A percentile compares a stretch with the other conserved stretches of the same genome.
Conservation (phyloP, 2,113 vertebrate genomes). For the Triplophysa tibetana region DNA sequence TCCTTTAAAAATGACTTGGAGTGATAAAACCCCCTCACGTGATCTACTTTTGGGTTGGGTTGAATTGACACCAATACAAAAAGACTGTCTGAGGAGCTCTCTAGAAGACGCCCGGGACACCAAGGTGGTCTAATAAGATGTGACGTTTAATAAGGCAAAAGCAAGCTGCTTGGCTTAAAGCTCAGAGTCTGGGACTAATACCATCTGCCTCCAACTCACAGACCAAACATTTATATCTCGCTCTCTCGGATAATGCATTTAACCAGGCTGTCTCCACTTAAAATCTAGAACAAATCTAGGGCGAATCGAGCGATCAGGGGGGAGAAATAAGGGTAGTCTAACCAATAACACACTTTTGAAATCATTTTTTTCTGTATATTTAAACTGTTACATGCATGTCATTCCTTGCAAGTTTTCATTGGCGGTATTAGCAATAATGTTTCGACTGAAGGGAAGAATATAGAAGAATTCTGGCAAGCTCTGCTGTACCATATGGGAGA, state of each 20-base stretch:
- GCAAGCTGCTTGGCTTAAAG: constrained; percentile 56
- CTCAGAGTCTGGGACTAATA: constrained; percentile 47
- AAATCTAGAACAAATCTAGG: constrained; percentile 4
- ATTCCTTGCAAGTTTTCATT: constrained; percentile 26
- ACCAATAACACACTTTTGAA: neutral
- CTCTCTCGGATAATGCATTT: constrained; percentile 59
- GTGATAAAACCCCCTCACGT: constrained; percentile 43
- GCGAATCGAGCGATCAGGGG: neutral
- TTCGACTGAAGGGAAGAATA: constrained; percentile 32
- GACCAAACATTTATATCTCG: constrained; percentile 57
- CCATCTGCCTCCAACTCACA: constrained; percentile 72
- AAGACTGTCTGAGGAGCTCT: constrained; percentile 40
- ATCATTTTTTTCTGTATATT: too few relatives aligned
- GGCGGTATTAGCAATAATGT: neutral
- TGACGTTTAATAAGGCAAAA: constrained; percentile 54
- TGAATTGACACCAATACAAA: constrained; percentile 58
- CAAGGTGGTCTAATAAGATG: constrained; percentile 55
- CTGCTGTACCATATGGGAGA: constrained; percentile 67
- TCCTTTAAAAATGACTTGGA: constrained; percentile 49
- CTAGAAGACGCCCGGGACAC: constrained; percentile 36
- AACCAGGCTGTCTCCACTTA: neutral
- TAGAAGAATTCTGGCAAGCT: constrained; percentile 37
- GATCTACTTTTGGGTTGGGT: constrained; percentile 37
- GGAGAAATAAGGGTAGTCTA: neutral
- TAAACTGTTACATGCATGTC: constrained; percentile 3